phyloP scores from a whole-genome alignment of 2,113 vertebrate genomes.

The Ctenodactylus gundi region DNA sequence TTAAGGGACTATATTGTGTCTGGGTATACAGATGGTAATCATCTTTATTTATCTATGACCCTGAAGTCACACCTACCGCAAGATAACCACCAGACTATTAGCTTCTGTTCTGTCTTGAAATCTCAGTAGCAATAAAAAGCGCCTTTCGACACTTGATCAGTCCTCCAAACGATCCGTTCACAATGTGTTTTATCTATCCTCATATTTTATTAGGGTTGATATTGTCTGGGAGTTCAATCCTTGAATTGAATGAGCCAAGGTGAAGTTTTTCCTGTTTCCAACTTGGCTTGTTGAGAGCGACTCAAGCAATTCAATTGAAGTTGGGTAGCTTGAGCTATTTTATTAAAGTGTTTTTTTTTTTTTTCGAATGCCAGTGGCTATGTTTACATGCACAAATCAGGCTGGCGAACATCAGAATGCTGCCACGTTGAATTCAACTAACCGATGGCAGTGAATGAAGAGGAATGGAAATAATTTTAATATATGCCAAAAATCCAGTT shows the following conservation, averaged over 20 bases:
- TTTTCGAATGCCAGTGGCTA: conserved; percentile 21
- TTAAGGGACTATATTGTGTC: conserved; percentile 36
- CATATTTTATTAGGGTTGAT: conserved; percentile 59
- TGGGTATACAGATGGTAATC: conserved; percentile 56
- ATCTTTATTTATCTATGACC: conserved; percentile 59
- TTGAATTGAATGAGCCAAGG: conserved; percentile 49
- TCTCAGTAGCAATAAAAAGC: conserved; percentile 55
- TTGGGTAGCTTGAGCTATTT: conserved; percentile 2
- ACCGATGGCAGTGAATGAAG: neutral
- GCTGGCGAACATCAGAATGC: neutral
- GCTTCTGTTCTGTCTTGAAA: conserved; percentile 41
- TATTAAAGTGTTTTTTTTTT: conserved; percentile 16
- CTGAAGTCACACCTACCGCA: conserved; percentile 44
- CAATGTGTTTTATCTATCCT: conserved; percentile 57
- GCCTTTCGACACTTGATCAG: conserved; percentile 35
- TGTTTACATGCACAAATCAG: conserved; percentile 23
- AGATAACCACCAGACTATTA: conserved; percentile 41
- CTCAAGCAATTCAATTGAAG: conserved; percentile 23
- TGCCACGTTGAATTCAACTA: neutral
- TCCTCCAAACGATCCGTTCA: conserved; percentile 25
- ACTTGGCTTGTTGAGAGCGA: conserved; percentile 31
- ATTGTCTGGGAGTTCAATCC: conserved; percentile 43
- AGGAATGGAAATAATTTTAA: neutral
- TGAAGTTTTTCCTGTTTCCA: neutral
- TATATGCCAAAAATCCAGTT: conserved; percentile 31